phyloP scores from a whole-genome alignment of 37 sponge, comb jelly and placozoan species.

The Eunapius fragilis region DNA sequence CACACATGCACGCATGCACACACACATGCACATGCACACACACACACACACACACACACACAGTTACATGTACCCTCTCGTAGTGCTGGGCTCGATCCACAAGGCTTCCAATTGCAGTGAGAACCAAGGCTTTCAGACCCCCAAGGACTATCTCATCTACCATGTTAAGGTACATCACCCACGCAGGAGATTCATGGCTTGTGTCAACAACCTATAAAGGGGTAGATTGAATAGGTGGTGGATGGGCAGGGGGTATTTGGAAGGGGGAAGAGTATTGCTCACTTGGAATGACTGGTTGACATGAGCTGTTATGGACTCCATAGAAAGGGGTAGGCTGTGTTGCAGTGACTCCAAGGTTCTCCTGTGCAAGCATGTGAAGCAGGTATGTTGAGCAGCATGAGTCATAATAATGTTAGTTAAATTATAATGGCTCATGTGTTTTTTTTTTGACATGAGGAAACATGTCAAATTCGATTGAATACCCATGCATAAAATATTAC shows the following conservation, averaged over 20 bases:
- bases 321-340: background rate
- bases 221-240: background rate
- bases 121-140: constrained; percentile 58
- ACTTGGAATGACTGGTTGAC: too few species aligned
- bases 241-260: constrained; percentile 2
- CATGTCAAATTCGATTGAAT: too few species aligned
- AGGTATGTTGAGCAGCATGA: too few species aligned
- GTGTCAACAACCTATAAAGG: constrained; percentile 38
- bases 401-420: too few species aligned
- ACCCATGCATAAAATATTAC: too few species aligned
- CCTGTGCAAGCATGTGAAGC: constrained; percentile 14
- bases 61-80: constrained; percentile 48
- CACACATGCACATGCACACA: too few species aligned
- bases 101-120: constrained; percentile 54
- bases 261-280: background rate
- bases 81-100: constrained; percentile 46
- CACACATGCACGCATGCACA: too few species aligned
- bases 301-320: background rate
- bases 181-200: constrained; percentile 73
- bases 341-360: constrained; percentile 20
- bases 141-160: constrained; percentile 50
- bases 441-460: too few species aligned
- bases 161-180: constrained; percentile 59
- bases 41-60: too few species aligned
- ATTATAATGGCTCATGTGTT: too few species aligned